phyloP scores from a whole-genome alignment of 2,797 vertebrate genomes.

The Parambassis ranga region DNA sequence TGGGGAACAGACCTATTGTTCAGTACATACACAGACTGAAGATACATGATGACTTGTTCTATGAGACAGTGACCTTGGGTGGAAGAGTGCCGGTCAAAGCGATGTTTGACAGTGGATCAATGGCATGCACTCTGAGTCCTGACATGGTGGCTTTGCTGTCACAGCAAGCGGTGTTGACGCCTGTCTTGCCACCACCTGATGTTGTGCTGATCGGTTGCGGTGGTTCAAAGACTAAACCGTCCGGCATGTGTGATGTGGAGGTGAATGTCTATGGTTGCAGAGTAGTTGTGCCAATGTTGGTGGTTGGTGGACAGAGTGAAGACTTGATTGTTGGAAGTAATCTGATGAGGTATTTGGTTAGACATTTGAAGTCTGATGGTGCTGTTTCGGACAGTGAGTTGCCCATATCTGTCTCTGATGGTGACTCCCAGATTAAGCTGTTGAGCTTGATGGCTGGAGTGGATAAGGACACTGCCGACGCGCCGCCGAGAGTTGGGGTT shows the following conservation, averaged over 20 bases:
- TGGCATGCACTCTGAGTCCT: neutral
- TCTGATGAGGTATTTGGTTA: neutral
- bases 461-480: neutral
- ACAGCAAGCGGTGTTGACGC: neutral
- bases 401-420: no score
- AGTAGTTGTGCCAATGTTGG: no score
- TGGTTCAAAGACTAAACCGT: neutral
- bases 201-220: slow-evolving; percentile 15
- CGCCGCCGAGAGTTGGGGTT: slow-evolving; percentile 18
- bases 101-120: neutral
- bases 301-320: slow-evolving; percentile 12
- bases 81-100: neutral
- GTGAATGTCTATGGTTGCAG: no score
- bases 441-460: slow-evolving; percentile 1
- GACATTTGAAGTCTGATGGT: no score
- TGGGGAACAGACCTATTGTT: neutral
- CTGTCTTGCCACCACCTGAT: neutral
- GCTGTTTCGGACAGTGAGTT: no score
- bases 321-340: slow-evolving; percentile 16
- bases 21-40: slow-evolving; percentile 5
- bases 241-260: slow-evolving; percentile 6
- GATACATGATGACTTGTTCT: neutral
- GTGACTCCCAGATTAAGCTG: neutral
- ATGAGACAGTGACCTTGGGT: neutral
- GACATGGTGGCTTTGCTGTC: neutral